Base-by-base conservation (phyloP, 2,113 vertebrate species). In the Plecturocebus donacophilus region DNA sequence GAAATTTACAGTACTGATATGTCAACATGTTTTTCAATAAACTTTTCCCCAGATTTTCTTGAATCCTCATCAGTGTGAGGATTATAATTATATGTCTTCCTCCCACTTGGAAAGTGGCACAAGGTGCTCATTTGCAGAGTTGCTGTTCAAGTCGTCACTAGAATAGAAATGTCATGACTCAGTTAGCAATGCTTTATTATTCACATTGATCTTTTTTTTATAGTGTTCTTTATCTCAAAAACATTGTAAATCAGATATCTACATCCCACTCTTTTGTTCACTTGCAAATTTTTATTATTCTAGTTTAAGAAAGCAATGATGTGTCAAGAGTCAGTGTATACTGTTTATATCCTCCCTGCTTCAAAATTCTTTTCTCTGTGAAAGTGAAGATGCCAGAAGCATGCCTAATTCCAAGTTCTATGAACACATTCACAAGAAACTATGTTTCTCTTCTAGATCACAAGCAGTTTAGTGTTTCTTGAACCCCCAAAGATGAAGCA, bases 181-280 rank as follows among this genome's bases (percentile, higher is more conserved):
- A 98, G 98, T 99, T 99, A 99, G 99, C 98, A 99, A 98, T 99
- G 98, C 98, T 98, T 98, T 98, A 98, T 99, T 99, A 98, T 99
- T 98, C 98, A 98, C 98, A 97, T 98, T 98, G 98, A 99, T 99
- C 98, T 98, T 99, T 98, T 98, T 98, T 98, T 99, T 98, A 98
- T 95, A 95, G 98, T 98, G 98, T 99, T 98, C 99, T 99, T 99
- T 99, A 99, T 98, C 98, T 99, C 98, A 99, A 98, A 98, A 99
- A 99, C 98, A 99, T 98, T 98, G 98, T 99, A 98, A 98, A 98
- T 98, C 98, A 99, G 98, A 98, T 99, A 98, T 98, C 98, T 98
- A 97, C 98, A 98, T 98, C 99, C 99, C 97, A 98, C 98, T 98
- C 98, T 98, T 99, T 99, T 99, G 98, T 99, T 99, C 98, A 98